Conservation (phyloP, 2,113 vertebrate genomes). For the Tympanuchus pallidicinctus region DNA sequence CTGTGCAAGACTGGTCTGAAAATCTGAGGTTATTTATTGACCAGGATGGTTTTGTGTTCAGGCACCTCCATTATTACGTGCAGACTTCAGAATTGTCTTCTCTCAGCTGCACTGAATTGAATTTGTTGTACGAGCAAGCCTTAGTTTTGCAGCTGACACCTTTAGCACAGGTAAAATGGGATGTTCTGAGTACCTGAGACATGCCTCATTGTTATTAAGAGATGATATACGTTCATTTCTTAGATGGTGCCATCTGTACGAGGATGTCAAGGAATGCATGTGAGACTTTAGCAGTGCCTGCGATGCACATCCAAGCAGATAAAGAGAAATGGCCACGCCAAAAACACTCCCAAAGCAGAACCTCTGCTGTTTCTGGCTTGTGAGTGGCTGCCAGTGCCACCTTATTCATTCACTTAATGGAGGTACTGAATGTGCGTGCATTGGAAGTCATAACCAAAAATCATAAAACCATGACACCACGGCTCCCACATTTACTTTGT, state of each 20-base stretch:
- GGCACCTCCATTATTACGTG: constrained; percentile 72
- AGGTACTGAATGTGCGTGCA: not conserved
- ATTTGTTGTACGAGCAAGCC: constrained; percentile 71
- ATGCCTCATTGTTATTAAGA: not conserved
- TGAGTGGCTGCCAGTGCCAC: not conserved
- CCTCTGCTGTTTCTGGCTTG: not conserved
- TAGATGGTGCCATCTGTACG: not conserved
- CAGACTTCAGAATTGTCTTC: constrained; percentile 69
- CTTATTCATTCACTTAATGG: not conserved
- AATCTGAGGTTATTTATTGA: constrained; percentile 69
- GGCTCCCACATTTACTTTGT: not conserved
- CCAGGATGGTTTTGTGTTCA: constrained; percentile 74
- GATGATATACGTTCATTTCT: not conserved
- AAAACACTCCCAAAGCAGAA: not conserved
- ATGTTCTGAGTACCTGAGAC: not conserved
- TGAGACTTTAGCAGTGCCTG: not conserved
- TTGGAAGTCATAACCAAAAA: not conserved
- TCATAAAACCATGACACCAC: too few relatives aligned
- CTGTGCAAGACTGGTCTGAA: constrained; percentile 35
- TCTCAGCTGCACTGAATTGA: constrained; percentile 65
- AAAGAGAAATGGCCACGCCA: not conserved
- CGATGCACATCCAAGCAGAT: not conserved
- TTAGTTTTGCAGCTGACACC: constrained; percentile 66
- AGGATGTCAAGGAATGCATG: not conserved
- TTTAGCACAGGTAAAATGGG: constrained; percentile 64